Conservation (phyloP, 2,888 invertebrate genomes). For the Tenthredo amoena region DNA sequence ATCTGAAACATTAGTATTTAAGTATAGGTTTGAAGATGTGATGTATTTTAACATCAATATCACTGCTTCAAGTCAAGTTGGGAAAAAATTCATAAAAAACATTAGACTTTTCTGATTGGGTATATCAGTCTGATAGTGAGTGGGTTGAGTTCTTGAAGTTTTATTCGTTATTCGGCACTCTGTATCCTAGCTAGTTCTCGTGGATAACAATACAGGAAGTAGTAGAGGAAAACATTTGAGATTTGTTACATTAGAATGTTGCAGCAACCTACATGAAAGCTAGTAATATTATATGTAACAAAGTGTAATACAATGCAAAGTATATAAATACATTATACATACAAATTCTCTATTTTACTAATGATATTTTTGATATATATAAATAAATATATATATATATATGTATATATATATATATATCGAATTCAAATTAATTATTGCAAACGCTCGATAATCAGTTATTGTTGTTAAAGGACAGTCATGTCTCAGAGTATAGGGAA, state of each 20-base stretch:
- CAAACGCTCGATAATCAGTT: constrained; percentile 67
- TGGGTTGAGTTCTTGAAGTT: constrained; percentile 25
- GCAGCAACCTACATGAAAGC: constrained; percentile 27
- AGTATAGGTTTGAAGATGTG: constrained; percentile 40
- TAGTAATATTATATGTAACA: constrained; percentile 42
- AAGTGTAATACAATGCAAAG: constrained; percentile 50
- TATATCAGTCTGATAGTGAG: background rate
- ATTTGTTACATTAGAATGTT: constrained; percentile 7
- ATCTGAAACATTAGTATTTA: constrained; percentile 36
- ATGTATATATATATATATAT: constrained; percentile 49
- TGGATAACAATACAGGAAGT: constrained; percentile 21
- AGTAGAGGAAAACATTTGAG: constrained; percentile 19
- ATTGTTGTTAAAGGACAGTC: constrained; percentile 60
- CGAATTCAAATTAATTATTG: constrained; percentile 59
- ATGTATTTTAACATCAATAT: constrained; percentile 42
- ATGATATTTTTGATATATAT: constrained; percentile 78
- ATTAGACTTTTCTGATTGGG: background rate
- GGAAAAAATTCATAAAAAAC: background rate
- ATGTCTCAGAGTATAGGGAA: constrained; percentile 55
- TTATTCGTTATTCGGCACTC: constrained; percentile 45
- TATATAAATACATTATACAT: constrained; percentile 64
- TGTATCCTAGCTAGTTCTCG: constrained; percentile 18
- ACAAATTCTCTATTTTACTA: constrained; percentile 77
- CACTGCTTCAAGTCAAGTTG: background rate
- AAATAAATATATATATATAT: constrained; percentile 61